Evolutionary conservation across 1,140 invertebrate species (phyloP).

Genomic region (Zaprionus camerounensis): DNA sequence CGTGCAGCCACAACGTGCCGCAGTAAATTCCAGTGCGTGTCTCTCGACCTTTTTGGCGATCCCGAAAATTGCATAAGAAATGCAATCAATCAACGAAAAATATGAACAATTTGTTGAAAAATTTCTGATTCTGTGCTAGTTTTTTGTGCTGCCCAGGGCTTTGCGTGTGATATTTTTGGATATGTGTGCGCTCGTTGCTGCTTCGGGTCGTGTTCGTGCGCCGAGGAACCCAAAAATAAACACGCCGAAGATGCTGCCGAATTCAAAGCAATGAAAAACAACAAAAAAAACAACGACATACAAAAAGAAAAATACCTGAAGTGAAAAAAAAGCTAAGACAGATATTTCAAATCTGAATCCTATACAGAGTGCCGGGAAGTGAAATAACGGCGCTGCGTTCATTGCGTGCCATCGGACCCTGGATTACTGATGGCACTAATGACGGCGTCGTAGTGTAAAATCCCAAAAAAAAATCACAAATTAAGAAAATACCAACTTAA

Average conservation of each 20-base stretch:
- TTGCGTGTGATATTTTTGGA: conserved; percentile 82
- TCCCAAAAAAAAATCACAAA: conserved; percentile 6
- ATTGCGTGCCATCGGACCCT: conserved; percentile 71
- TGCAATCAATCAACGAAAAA: conserved; percentile 64
- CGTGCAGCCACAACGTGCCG: conserved; percentile 35
- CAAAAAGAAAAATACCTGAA: conserved; percentile 15
- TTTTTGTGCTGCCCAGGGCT: conserved; percentile 76
- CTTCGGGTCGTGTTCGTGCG: conserved; percentile 61
- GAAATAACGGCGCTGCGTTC: conserved; percentile 20
- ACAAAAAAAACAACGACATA: conserved; percentile 15
- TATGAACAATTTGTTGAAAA: conserved; percentile 66
- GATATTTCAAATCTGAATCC: background rate
- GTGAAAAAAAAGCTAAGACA: conserved; percentile 5
- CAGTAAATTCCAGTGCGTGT: conserved; percentile 51
- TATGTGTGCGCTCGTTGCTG: conserved; percentile 71
- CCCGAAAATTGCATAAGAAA: conserved; percentile 70
- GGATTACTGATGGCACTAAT: conserved; percentile 68
- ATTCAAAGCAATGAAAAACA: conserved; percentile 42
- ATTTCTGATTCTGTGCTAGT: conserved; percentile 67
- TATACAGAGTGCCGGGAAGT: conserved; percentile 24
- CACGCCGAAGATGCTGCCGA: conserved; percentile 67
- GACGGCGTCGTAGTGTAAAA: conserved; percentile 38
- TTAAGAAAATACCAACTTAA: background rate
- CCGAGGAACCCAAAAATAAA: conserved; percentile 72
- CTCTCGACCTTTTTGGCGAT: background rate